Conservation (phyloP, 1,140 invertebrate species). For the Protaetia brevitarsis region DNA sequence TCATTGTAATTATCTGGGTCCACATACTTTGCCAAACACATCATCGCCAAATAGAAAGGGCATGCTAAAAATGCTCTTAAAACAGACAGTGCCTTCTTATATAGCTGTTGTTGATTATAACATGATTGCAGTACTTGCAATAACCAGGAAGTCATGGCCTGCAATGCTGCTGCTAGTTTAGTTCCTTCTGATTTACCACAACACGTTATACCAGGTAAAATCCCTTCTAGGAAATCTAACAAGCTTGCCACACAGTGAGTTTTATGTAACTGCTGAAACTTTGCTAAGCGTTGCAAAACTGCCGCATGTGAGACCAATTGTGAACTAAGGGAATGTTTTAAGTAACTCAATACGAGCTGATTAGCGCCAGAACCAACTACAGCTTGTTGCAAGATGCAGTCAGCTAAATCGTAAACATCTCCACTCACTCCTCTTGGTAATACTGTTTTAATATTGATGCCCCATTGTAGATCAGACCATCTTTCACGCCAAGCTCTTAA, state of each 20-base stretch:
- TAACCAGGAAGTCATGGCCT: constrained; percentile 77
- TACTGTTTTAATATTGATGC: constrained; percentile 87
- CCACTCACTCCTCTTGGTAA: constrained; percentile 82
- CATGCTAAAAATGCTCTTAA: constrained; percentile 68
- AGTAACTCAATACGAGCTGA: constrained; percentile 83
- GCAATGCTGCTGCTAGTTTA: constrained; percentile 67
- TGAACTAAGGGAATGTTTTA: constrained; percentile 87
- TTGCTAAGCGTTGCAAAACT: constrained; percentile 81
- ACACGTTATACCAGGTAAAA: constrained; percentile 63
- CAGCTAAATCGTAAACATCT: constrained; percentile 87
- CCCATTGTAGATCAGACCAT: constrained; percentile 94
- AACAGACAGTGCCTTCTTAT: constrained; percentile 68
- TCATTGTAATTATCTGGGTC: constrained; percentile 55
- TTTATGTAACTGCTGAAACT: constrained; percentile 85
- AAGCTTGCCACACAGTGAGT: constrained; percentile 84
- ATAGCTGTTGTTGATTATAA: constrained; percentile 53
- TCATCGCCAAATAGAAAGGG: constrained; percentile 76
- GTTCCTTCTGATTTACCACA: constrained; percentile 81
- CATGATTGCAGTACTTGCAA: constrained; percentile 70
- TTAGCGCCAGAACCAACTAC: constrained; percentile 89
- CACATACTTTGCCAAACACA: constrained; percentile 69
- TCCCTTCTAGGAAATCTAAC: constrained; percentile 79
- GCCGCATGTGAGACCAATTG: constrained; percentile 88
- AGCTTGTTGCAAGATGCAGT: constrained; percentile 90
- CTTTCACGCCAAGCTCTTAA: constrained; percentile 89